These are phyloP conservation scores for Halcyon badia DNA, from an alignment of 2,797 vertebrate species.

Conservation along the genomic window DNA sequence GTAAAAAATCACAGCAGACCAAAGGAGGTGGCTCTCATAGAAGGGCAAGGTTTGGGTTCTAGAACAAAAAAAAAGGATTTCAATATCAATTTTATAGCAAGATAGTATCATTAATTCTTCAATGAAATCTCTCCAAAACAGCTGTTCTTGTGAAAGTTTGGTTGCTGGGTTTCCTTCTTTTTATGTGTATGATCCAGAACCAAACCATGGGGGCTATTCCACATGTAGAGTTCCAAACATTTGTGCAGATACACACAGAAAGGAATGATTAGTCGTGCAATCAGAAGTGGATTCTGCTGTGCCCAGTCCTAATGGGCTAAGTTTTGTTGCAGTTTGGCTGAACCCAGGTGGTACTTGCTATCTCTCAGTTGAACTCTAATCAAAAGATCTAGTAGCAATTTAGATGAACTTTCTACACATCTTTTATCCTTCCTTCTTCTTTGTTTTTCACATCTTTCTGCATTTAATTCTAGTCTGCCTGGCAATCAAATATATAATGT, in stretches of 20 bases:
- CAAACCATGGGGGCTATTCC: not conserved
- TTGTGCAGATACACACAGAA: not conserved
- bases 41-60: not conserved
- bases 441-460: not conserved
- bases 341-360: not conserved
- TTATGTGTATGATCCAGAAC: not conserved
- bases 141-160: not conserved
- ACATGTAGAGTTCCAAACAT: not conserved
- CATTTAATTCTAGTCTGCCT: not conserved
- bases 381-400: not conserved
- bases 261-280: not conserved
- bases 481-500: not conserved
- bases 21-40: not conserved
- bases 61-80: not conserved
- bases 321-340: not conserved
- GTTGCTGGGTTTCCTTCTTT: not conserved
- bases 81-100: not conserved
- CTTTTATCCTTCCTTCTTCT: not conserved
- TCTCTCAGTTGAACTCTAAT: not conserved
- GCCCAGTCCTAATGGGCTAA: not conserved
- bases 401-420: not conserved
- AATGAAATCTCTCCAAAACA: not conserved
- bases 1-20: not conserved
- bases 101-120: not conserved
- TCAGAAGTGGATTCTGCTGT: not conserved